A percentile compares a stretch with the other conserved stretches of the same genome.
Evolutionary conservation across 2,888 invertebrate species (phyloP).

Genomic region (Tenthredo scrophulariae): DNA sequence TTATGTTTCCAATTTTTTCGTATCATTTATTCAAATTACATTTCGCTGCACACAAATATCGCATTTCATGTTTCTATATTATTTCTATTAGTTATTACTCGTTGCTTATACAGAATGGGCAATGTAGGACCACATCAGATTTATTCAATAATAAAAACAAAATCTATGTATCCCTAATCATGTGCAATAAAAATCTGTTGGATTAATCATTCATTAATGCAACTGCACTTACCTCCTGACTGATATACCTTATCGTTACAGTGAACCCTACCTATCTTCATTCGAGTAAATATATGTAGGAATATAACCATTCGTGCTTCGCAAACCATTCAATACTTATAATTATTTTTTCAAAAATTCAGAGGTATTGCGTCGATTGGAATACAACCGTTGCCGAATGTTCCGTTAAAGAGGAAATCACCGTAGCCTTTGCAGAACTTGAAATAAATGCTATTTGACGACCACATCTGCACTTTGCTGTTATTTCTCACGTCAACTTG

Average conservation of each 20-base stretch:
- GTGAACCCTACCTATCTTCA: not conserved
- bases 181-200: not conserved
- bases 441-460: not conserved
- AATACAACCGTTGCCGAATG: not conserved
- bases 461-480: not conserved
- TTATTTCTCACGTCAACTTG: constrained; percentile 1
- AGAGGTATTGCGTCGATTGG: not conserved
- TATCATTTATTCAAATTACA: not conserved
- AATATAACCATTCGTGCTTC: not conserved
- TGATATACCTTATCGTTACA: not conserved
- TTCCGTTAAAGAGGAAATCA: not conserved
- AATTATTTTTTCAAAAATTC: not conserved
- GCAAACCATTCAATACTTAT: not conserved
- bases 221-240: not conserved
- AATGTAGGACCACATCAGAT: not conserved
- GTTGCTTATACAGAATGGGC: not conserved
- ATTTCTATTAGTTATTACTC: not conserved
- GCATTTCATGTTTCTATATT: not conserved
- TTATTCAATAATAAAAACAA: not conserved
- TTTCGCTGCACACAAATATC: not conserved
- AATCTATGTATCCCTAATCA: not conserved
- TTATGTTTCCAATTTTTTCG: not conserved
- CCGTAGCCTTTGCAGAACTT: not conserved
- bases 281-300: not conserved
- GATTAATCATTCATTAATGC: not conserved